Evolutionary conservation across 1,140 invertebrate genomes (phyloP).

Genomic region (Goniozus legneri): DNA sequence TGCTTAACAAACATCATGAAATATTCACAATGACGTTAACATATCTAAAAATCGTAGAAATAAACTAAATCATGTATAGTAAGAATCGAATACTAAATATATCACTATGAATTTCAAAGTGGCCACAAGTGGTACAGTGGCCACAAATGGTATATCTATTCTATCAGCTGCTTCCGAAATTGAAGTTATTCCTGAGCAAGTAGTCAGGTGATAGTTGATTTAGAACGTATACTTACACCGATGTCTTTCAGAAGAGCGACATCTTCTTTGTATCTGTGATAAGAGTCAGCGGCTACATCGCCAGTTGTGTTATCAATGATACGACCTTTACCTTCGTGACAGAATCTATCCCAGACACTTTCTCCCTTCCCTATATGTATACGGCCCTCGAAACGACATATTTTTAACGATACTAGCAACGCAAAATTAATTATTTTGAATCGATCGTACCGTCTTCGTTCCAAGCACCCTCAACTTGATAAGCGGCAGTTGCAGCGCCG

Average conservation of each 20-base stretch:
- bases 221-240: conserved; percentile 47
- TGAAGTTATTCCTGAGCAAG: no score
- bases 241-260: conserved; percentile 48
- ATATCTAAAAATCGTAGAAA: no score
- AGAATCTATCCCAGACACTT: conserved; percentile 42
- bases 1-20: no score
- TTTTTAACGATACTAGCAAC: conserved; percentile 16
- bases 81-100: no score
- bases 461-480: conserved; percentile 73
- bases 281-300: conserved; percentile 53
- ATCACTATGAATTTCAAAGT: no score
- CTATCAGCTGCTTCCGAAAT: no score
- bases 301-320: conserved; percentile 54
- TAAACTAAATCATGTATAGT: no score
- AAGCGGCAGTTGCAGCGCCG: conserved; percentile 57
- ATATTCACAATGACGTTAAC: no score
- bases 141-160: no score
- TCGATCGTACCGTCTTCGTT: conserved; percentile 57
- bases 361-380: conserved; percentile 42
- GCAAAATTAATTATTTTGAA: conserved; percentile 7
- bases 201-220: no score
- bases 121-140: no score
- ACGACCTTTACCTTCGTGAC: conserved; percentile 25
- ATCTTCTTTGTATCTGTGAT: conserved; percentile 54
- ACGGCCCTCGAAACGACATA: not conserved